Evolutionary conservation across 2,888 invertebrate species (phyloP).

Genomic region (Amiota mariae): DNA sequence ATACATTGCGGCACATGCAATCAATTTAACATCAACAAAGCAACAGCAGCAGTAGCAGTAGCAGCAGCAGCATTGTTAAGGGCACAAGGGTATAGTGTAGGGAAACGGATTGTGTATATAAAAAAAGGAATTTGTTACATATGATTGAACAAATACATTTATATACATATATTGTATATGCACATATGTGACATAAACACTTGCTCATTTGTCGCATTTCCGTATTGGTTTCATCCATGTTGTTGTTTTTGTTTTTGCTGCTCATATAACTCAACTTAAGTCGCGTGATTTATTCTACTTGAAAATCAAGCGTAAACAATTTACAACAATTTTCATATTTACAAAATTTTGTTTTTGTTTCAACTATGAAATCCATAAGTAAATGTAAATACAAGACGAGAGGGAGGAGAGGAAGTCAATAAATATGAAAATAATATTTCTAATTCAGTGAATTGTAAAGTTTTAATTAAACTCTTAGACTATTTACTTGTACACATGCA

Average conservation of each 20-base stretch:
- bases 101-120: neutral
- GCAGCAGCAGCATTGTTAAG: too few relatives aligned
- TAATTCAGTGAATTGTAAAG: conserved; percentile 47
- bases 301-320: conserved; percentile 20
- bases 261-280: neutral
- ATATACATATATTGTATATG: neutral
- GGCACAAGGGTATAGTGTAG: too few relatives aligned
- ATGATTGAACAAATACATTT: conserved; percentile 21
- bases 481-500: neutral
- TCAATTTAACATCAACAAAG: neutral
- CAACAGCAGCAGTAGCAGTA: too few relatives aligned
- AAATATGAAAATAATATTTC: conserved; percentile 36
- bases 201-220: neutral
- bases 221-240: neutral
- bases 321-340: neutral
- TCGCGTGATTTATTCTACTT: conserved; percentile 25
- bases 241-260: neutral
- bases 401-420: conserved; percentile 1
- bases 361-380: neutral
- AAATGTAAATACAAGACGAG: neutral
- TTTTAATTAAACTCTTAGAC: conserved; percentile 39
- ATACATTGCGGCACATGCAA: conserved; percentile 4
- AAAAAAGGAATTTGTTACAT: conserved; percentile 14
- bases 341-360: neutral
- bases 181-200: neutral